Evolutionary conservation across 2,888 invertebrate genomes (phyloP).

Genomic region (Tipula helvola): DNA sequence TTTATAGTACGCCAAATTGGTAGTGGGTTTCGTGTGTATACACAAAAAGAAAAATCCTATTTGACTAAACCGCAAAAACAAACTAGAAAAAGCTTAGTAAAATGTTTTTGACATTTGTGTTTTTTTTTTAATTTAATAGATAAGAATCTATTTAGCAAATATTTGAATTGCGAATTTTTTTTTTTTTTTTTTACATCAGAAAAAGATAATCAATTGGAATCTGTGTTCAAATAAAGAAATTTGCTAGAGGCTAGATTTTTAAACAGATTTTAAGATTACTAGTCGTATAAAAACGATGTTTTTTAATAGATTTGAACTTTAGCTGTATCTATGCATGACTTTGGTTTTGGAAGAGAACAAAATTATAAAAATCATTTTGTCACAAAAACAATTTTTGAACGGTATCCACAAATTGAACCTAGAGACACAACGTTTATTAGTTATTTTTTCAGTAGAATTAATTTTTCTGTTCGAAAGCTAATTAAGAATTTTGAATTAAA

Average conservation of each 20-base stretch:
- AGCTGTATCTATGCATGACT: too few species aligned
- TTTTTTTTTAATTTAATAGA: background rate
- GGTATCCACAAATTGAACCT: too few species aligned
- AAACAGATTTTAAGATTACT: background rate
- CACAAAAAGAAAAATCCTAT: background rate
- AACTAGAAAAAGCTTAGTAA: background rate
- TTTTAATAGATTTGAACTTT: background rate
- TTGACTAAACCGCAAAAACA: background rate
- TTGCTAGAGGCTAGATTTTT: background rate
- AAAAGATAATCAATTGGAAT: background rate
- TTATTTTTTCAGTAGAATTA: too few species aligned
- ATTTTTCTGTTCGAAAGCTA: too few species aligned
- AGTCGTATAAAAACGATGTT: too few species aligned
- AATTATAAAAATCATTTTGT: too few species aligned
- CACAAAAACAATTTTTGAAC: too few species aligned
- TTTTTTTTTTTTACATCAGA: background rate
- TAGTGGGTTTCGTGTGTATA: background rate
- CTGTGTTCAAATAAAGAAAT: background rate
- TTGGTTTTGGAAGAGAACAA: too few species aligned
- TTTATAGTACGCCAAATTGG: background rate
- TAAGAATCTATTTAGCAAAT: background rate
- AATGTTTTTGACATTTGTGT: background rate
- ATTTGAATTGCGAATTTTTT: background rate
- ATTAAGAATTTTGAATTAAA: too few species aligned
- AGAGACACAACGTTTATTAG: too few species aligned